Evolutionary conservation across 2,797 vertebrate species (phyloP).

Genomic region (Anableps anableps): DNA sequence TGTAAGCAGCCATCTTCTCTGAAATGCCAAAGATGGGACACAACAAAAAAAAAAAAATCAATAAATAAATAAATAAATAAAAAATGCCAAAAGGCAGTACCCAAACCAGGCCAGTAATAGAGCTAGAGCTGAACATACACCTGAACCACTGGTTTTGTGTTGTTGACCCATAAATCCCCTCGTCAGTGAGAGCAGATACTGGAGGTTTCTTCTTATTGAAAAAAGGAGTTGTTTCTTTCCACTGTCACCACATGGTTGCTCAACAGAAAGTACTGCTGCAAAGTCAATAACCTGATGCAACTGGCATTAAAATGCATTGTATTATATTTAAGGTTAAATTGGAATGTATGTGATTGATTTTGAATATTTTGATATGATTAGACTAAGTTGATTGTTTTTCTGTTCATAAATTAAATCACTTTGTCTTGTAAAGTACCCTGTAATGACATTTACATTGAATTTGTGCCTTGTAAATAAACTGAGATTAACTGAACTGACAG

Average conservation of each 20-base stretch:
- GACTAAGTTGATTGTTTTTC: not conserved
- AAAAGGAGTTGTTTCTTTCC: not conserved
- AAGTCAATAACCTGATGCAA: not conserved
- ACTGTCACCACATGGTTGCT: not conserved
- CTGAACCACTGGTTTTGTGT: not conserved
- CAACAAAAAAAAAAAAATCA: no score
- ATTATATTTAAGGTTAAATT: not conserved
- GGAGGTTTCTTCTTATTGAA: not conserved
- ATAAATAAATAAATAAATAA: no score
- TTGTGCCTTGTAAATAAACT: not conserved
- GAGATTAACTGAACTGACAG: not conserved
- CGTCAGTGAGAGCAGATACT: not conserved
- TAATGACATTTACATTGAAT: not conserved
- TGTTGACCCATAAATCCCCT: not conserved
- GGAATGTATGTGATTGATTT: not conserved
- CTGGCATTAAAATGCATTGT: not conserved
- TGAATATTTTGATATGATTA: not conserved
- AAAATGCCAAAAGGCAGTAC: no score
- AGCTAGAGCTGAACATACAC: not conserved
- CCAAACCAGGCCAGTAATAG: no score
- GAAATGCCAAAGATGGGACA: no score
- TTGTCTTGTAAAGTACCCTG: not conserved
- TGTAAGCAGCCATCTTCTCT: no score
- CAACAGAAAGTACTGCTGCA: not conserved
- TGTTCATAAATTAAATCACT: not conserved